Percentiles rank a stretch among this genome's conserved stretches.
These are phyloP conservation scores for Ianthella basta DNA, from an alignment of 37 sponge, comb jelly and placozoan genomes.

Conservation along the genomic window DNA sequence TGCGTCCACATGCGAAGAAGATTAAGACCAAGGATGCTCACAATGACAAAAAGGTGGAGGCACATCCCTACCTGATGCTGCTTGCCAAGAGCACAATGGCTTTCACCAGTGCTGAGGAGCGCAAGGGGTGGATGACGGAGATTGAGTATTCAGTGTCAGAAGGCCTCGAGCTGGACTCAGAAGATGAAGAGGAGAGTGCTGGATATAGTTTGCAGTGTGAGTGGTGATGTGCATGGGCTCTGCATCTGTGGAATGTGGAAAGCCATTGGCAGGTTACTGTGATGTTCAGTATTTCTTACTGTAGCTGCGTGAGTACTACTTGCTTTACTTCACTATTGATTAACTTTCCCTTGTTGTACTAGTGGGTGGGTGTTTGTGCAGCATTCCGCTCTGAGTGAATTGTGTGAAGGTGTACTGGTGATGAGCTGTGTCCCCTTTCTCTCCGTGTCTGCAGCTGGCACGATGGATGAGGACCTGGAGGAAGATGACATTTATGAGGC, in stretches of 20 bases:
- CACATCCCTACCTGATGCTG: conserved; percentile 18
- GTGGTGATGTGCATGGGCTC: too few relatives aligned
- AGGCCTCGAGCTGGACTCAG: conserved; percentile 9
- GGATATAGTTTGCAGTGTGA: conserved; percentile 1
- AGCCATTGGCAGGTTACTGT: too few relatives aligned
- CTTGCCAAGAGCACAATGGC: conserved; percentile 10
- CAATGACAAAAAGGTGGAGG: conserved; percentile 25
- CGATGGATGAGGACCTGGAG: conserved; percentile 15
- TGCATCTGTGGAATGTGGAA: too few relatives aligned
- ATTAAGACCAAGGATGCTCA: conserved; percentile 22
- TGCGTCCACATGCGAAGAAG: background rate
- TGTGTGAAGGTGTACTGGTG: too few relatives aligned
- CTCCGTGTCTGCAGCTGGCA: background rate
- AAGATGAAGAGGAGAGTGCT: conserved; percentile 17
- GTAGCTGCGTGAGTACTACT: too few relatives aligned
- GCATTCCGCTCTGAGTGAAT: too few relatives aligned
- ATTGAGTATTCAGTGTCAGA: conserved; percentile 7
- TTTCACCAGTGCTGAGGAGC: conserved; percentile 11
- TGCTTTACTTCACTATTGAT: too few relatives aligned
- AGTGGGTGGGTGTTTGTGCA: too few relatives aligned
- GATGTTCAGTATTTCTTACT: too few relatives aligned
- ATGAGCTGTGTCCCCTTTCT: background rate
- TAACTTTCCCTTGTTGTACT: too few relatives aligned
- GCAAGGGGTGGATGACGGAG: background rate
- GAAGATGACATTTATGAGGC: conserved; percentile 79